Conservation (phyloP, 2,113 vertebrate genomes). For the Amphiprion ocellaris region DNA sequence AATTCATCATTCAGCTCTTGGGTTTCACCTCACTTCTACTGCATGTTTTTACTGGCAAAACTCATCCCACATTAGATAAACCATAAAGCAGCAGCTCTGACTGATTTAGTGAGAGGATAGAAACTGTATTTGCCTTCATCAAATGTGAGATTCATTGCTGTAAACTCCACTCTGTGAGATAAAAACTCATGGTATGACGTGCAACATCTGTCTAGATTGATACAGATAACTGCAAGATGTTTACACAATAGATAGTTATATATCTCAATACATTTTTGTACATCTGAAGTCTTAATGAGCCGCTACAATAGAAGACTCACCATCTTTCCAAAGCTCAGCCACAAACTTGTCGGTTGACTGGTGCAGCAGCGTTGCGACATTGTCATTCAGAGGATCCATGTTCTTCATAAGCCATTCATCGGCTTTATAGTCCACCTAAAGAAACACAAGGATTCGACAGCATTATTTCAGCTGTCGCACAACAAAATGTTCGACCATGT, state of each 20-base stretch:
- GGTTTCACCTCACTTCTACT: not conserved
- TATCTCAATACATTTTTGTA: not conserved
- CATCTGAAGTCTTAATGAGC: not conserved
- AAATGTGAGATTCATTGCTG: not conserved
- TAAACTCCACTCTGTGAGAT: not conserved
- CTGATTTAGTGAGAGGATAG: not conserved
- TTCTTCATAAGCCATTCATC: constrained; percentile 99
- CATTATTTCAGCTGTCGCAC: not conserved
- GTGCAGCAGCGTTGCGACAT: constrained; percentile 95
- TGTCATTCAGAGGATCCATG: constrained; percentile 99
- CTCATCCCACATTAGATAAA: not conserved
- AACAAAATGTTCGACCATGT: not conserved
- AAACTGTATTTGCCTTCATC: not conserved
- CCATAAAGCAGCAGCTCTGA: constrained; percentile 6
- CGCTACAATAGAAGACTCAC: constrained; percentile 79
- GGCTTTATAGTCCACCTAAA: constrained; percentile 97
- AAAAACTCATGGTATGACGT: not conserved
- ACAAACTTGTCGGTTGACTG: constrained; percentile 98
- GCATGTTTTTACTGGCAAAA: constrained; percentile 20
- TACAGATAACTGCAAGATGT: not conserved
- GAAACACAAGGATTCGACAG: not conserved
- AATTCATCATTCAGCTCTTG: constrained; percentile 14
- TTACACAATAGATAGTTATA: not conserved
- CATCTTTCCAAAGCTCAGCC: constrained; percentile 98
- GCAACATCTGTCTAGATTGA: not conserved